These are phyloP conservation scores for Sternotherus odoratus DNA, from an alignment of 2,797 vertebrate genomes.

Conservation along the genomic window DNA sequence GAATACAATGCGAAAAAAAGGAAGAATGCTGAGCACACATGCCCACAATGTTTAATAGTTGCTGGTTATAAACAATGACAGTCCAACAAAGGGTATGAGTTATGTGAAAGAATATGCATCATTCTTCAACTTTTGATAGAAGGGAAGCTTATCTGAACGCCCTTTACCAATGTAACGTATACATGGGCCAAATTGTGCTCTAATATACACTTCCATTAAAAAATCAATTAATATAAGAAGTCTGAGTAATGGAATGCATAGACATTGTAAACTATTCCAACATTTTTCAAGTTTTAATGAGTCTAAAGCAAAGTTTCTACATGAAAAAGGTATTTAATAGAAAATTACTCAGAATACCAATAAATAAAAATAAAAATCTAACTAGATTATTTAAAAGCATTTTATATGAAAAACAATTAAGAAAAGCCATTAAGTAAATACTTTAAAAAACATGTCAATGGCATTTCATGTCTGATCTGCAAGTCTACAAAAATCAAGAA, in stretches of 20 bases:
- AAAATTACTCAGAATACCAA: neutral
- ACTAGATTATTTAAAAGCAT: neutral
- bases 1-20: neutral
- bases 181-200: neutral
- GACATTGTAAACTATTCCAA: neutral
- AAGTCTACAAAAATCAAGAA: neutral
- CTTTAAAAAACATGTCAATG: neutral
- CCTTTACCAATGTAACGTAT: neutral
- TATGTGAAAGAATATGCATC: neutral
- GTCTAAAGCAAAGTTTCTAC: neutral
- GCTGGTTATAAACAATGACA: neutral
- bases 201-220: neutral
- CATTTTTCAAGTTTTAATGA: neutral
- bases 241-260: neutral
- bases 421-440: neutral
- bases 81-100: neutral
- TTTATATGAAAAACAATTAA: neutral
- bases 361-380: neutral
- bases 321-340: neutral
- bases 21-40: accelerated
- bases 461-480: neutral
- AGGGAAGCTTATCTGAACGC: neutral
- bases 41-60: neutral
- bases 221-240: neutral
- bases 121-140: neutral